Conservation (phyloP, 1,140 invertebrate species). For the Ruditapes philippinarum region DNA sequence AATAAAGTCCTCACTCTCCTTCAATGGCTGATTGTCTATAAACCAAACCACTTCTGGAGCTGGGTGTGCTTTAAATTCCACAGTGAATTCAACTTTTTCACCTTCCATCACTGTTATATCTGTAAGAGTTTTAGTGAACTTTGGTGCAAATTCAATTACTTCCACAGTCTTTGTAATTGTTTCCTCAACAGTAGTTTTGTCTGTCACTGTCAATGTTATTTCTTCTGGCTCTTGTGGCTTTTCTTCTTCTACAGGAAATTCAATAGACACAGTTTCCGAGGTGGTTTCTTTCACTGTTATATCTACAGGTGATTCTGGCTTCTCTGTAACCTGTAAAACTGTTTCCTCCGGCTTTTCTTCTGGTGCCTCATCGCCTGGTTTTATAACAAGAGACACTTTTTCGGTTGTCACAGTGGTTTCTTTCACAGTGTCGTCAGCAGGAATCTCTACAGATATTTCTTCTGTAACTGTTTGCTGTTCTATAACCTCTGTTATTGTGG, state of each 20-base stretch:
- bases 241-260: constrained; percentile 49
- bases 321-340: constrained; percentile 22
- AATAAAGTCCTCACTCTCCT: constrained; percentile 73
- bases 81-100: constrained; percentile 71
- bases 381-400: constrained; percentile 52
- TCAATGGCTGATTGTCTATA: constrained; percentile 92
- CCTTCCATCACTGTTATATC: constrained; percentile 75
- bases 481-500: neutral
- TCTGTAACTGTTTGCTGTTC: constrained; percentile 21
- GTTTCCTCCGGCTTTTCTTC: constrained; percentile 55
- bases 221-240: constrained; percentile 38
- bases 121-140: constrained; percentile 75
- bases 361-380: constrained; percentile 6
- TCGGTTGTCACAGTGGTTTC: constrained; percentile 17
- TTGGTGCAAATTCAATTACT: constrained; percentile 71
- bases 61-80: constrained; percentile 96
- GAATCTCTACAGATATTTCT: constrained; percentile 51
- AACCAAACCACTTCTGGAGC: constrained; percentile 95
- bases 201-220: constrained; percentile 42
- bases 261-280: constrained; percentile 45
- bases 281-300: constrained; percentile 51
- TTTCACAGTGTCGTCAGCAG: constrained; percentile 31
- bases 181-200: constrained; percentile 63
- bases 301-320: constrained; percentile 45
- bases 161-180: constrained; percentile 53